Evolutionary conservation across 2,113 vertebrate genomes (phyloP).

Genomic region (Ciconia maguari): DNA sequence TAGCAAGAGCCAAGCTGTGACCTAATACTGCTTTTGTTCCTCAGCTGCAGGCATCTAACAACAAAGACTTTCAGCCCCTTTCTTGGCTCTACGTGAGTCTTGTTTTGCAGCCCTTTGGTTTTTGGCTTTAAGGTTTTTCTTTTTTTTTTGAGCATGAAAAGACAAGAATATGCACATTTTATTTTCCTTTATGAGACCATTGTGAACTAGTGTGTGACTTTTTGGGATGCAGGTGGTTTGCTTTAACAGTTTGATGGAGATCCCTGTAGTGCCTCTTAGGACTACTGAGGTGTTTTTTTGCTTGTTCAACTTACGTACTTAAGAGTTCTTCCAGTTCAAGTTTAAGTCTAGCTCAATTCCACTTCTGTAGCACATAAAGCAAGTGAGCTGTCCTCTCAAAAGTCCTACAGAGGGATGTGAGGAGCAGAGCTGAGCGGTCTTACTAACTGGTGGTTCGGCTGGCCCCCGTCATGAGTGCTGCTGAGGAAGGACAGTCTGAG

Average conservation of each 20-base stretch:
- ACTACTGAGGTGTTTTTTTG: background rate
- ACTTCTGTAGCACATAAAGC: background rate
- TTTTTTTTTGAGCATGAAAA: background rate
- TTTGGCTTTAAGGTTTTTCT: background rate
- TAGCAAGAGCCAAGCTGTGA: background rate
- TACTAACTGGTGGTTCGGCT: background rate
- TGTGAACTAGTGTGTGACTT: background rate
- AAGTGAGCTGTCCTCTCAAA: background rate
- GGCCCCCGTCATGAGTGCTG: background rate
- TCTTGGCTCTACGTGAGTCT: background rate
- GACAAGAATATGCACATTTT: background rate
- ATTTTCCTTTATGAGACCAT: background rate
- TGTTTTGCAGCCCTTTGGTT: background rate
- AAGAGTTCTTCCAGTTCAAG: background rate
- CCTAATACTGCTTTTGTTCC: background rate
- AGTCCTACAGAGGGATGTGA: background rate
- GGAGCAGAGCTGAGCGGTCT: background rate
- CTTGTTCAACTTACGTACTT: background rate
- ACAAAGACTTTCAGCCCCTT: background rate
- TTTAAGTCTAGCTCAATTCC: background rate
- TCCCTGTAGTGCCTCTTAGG: background rate
- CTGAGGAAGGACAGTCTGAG: background rate
- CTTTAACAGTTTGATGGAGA: background rate
- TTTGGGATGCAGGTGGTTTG: background rate
- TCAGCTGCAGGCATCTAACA: background rate